Percentiles rank a stretch among this genome's conserved stretches.
phyloP scores from a whole-genome alignment of 1,140 invertebrate species.

The Reticulitermes speratus region DNA sequence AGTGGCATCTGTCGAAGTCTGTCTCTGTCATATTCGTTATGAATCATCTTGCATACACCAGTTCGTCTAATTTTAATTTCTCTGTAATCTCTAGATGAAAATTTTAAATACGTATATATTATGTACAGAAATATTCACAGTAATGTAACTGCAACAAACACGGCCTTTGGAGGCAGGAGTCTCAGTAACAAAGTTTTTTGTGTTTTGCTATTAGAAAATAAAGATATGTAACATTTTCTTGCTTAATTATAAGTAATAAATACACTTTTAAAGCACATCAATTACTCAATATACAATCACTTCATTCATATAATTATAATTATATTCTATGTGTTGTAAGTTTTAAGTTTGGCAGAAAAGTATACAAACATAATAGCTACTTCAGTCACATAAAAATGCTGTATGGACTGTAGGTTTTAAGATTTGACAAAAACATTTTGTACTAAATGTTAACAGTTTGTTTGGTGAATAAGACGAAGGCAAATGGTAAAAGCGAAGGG shows the following conservation, averaged over 20 bases:
- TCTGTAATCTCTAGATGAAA: neutral
- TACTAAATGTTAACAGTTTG: neutral
- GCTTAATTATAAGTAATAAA: neutral
- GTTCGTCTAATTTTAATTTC: neutral
- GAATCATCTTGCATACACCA: slow-evolving; percentile 2
- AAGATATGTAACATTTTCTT: neutral
- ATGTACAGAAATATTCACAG: neutral
- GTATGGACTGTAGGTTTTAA: neutral
- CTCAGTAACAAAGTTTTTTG: neutral
- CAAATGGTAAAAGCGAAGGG: too few relatives aligned
- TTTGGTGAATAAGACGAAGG: too few relatives aligned
- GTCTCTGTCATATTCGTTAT: neutral
- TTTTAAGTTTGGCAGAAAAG: too few relatives aligned
- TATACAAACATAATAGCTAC: too few relatives aligned
- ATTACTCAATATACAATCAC: too few relatives aligned
- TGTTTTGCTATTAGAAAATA: neutral
- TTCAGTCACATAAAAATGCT: too few relatives aligned
- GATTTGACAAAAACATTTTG: neutral
- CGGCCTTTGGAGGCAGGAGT: neutral
- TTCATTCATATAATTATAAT: too few relatives aligned
- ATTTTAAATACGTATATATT: neutral
- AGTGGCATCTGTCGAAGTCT: too few relatives aligned
- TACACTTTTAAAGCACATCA: too few relatives aligned
- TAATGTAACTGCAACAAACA: neutral
- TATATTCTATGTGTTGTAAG: too few relatives aligned